Conservation (phyloP, 2,113 vertebrate genomes). For the Monopterus albus region DNA sequence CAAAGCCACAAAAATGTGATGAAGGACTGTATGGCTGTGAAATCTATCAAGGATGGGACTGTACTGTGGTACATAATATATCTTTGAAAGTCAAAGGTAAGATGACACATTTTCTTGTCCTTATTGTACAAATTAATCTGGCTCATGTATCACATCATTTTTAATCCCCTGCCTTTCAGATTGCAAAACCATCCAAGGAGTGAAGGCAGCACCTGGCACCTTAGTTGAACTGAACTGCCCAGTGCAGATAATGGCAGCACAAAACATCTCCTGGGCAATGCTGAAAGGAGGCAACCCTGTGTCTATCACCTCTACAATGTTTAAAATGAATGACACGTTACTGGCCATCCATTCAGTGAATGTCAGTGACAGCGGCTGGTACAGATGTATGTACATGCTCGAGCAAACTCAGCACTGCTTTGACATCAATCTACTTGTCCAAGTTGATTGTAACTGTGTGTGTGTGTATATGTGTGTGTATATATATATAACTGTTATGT, state of each 20-base stretch:
- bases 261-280: conserved; percentile 41
- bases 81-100: conserved; percentile 70
- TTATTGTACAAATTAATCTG: not conserved
- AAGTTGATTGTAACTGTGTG: too few species aligned
- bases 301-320: not conserved
- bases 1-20: conserved; percentile 37
- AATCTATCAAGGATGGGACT: conserved; percentile 50
- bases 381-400: conserved; percentile 43
- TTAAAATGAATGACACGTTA: not conserved
- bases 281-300: not conserved
- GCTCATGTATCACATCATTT: not conserved
- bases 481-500: not conserved
- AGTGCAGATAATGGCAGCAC: not conserved
- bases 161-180: conserved; percentile 42
- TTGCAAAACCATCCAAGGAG: conserved; percentile 18
- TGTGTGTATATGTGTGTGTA: too few species aligned
- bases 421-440: conserved; percentile 38
- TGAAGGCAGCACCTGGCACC: not conserved
- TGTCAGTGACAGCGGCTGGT: conserved; percentile 54
- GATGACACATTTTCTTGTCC: not conserved
- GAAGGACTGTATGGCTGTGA: conserved; percentile 55
- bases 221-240: conserved; percentile 29
- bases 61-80: conserved; percentile 13
- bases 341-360: conserved; percentile 28
- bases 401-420: conserved; percentile 45